These are phyloP conservation scores for Pipa parva DNA, from an alignment of 2,113 vertebrate species.

Conservation along the genomic window DNA sequence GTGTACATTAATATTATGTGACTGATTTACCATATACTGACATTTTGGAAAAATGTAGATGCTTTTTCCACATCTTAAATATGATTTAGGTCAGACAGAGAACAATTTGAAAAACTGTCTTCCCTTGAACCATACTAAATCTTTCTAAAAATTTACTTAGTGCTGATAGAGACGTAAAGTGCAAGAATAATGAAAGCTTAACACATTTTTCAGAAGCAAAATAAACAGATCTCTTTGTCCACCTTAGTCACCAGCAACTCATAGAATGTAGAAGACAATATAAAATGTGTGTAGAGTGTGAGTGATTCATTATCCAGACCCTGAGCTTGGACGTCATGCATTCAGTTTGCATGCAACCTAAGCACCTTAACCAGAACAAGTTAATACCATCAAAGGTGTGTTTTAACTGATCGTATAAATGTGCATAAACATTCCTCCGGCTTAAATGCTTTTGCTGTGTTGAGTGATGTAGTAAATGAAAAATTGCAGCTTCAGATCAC, in stretches of 20 bases:
- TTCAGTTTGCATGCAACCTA: slow-evolving; percentile 11
- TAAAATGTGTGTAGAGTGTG: neutral
- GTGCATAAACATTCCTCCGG: neutral
- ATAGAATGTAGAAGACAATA: slow-evolving; percentile 5
- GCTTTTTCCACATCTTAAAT: neutral
- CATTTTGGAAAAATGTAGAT: neutral
- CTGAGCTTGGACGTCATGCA: slow-evolving; percentile 12
- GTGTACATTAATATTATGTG: too few species aligned
- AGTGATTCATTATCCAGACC: slow-evolving; percentile 18
- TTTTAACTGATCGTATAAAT: slow-evolving; percentile 5
- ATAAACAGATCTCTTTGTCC: slow-evolving; percentile 27
- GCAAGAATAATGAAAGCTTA: slow-evolving; percentile 12
- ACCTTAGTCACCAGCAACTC: slow-evolving; percentile 8
- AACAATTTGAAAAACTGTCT: neutral
- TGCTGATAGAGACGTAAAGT: neutral
- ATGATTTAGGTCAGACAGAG: neutral
- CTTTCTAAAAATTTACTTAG: slow-evolving; percentile 12
- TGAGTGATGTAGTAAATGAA: too few species aligned
- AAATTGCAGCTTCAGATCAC: too few species aligned
- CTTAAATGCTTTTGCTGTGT: too few species aligned
- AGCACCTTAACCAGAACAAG: slow-evolving; percentile 11
- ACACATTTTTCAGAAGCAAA: slow-evolving; percentile 3
- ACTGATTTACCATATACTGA: too few species aligned
- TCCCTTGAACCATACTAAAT: slow-evolving; percentile 4
- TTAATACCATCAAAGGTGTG: slow-evolving; percentile 21